Evolutionary conservation across 1,140 invertebrate genomes (phyloP).

Genomic region (Bacillus rossius): DNA sequence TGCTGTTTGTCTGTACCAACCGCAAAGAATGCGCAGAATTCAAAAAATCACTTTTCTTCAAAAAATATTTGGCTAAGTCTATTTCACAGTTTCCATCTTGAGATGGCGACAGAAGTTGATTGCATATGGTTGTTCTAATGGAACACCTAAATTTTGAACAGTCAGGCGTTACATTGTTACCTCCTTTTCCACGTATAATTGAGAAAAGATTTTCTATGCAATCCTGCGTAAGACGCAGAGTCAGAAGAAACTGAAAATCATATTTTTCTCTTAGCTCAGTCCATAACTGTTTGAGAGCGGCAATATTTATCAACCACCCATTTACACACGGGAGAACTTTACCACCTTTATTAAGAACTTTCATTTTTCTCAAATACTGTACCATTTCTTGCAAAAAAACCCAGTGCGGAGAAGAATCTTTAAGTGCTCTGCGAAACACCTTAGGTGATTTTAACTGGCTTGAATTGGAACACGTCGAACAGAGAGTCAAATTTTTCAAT

Average conservation of each 20-base stretch:
- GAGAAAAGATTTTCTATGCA: background rate
- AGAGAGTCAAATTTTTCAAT: background rate
- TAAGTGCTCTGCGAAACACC: too few relatives aligned
- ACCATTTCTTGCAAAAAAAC: background rate
- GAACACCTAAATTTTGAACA: background rate
- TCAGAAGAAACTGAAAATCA: background rate
- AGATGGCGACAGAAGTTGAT: background rate
- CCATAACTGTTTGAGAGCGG: background rate
- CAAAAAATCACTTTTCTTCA: background rate
- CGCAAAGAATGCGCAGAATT: too few relatives aligned
- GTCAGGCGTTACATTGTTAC: background rate
- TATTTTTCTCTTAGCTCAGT: background rate
- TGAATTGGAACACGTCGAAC: slow-evolving; percentile 1
- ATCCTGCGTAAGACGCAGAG: background rate
- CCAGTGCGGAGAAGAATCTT: background rate
- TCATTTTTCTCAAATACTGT: background rate
- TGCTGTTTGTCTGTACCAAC: too few relatives aligned
- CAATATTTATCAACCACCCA: background rate
- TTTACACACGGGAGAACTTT: background rate
- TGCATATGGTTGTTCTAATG: background rate
- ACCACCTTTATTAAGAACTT: background rate
- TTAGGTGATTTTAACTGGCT: too few relatives aligned
- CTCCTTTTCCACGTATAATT: background rate
- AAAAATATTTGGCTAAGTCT: background rate
- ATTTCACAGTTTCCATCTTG: background rate